phyloP scores from a whole-genome alignment of 35 echinoderm and acorn worm genomes.

The Nesometra sesokonis region DNA sequence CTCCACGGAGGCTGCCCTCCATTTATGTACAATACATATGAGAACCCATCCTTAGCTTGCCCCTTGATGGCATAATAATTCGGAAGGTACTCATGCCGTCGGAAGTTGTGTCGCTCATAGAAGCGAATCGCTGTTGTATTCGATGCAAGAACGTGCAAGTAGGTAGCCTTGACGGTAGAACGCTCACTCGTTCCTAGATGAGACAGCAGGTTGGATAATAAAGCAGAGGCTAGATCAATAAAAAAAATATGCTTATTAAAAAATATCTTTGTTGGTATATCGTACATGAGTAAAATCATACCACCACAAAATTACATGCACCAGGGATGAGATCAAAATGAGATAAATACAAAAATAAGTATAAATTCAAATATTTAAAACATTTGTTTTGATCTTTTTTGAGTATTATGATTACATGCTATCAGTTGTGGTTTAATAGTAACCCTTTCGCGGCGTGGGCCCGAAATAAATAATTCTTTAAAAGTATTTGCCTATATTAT shows the following conservation, averaged over 20 bases:
- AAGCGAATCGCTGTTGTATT: slow-evolving; percentile 88
- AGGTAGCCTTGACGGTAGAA: slow-evolving; percentile 64
- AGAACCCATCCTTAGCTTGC: slow-evolving; percentile 72
- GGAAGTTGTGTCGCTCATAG: slow-evolving; percentile 84
- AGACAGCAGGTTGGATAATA: slow-evolving; percentile 66
- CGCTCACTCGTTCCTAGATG: slow-evolving; percentile 46
- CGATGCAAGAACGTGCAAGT: slow-evolving; percentile 87
- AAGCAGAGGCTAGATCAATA: slow-evolving; percentile 54
- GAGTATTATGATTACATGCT: too few relatives aligned
- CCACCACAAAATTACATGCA: too few relatives aligned
- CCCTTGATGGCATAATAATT: slow-evolving; percentile 85
- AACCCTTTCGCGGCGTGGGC: too few relatives aligned
- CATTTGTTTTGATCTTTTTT: too few relatives aligned
- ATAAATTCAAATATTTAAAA: too few relatives aligned
- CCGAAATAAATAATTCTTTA: too few relatives aligned
- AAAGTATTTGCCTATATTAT: too few relatives aligned
- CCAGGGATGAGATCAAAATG: too few relatives aligned
- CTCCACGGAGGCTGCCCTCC: slow-evolving; percentile 96
- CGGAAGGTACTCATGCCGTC: slow-evolving; percentile 78
- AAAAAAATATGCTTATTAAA: background rate
- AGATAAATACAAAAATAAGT: too few relatives aligned
- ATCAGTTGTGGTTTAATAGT: too few relatives aligned
- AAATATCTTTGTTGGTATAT: too few relatives aligned
- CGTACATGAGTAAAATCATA: too few relatives aligned
- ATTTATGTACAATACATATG: slow-evolving; percentile 86